These are phyloP conservation scores for Hormaphis cornu DNA, from an alignment of 1,140 invertebrate species.

Conservation along the genomic window DNA sequence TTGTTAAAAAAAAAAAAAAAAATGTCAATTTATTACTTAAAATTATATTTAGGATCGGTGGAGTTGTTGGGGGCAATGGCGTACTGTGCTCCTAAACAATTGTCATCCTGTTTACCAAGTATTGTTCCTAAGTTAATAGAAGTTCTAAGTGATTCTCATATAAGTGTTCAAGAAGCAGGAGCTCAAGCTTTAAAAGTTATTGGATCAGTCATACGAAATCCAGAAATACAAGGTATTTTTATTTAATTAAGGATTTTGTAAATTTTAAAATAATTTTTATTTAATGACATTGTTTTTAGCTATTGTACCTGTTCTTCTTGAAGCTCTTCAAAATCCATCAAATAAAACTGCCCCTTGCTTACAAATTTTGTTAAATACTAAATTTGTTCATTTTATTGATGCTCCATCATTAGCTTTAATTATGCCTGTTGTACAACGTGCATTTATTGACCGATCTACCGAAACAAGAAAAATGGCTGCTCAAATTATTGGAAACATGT, in stretches of 20 bases:
- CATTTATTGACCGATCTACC: constrained; percentile 92
- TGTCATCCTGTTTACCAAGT: constrained; percentile 92
- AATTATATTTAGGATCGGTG: constrained; percentile 62
- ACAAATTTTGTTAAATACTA: constrained; percentile 86
- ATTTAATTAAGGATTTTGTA: background rate
- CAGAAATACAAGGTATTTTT: constrained; percentile 83
- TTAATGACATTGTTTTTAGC: constrained; percentile 45
- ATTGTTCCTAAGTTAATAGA: constrained; percentile 98
- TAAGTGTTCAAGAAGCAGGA: constrained; percentile 94
- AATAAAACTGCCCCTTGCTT: constrained; percentile 87
- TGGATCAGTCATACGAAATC: constrained; percentile 95
- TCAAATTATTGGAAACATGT: constrained; percentile 99
- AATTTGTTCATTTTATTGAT: constrained; percentile 99
- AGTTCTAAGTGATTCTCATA: constrained; percentile 93
- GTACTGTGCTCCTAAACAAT: constrained; percentile 95
- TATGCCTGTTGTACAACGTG: constrained; percentile 96
- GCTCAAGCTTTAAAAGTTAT: constrained; percentile 92
- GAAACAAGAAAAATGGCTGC: constrained; percentile 98
- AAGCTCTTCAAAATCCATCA: constrained; percentile 92
- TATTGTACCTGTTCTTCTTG: constrained; percentile 81
- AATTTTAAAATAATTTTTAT: background rate
- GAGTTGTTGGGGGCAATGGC: constrained; percentile 95
- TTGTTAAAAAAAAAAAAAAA: background rate
- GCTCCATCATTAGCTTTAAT: constrained; percentile 95
- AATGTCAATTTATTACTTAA: background rate